A percentile compares a stretch with the other conserved stretches of the same genome.
Evolutionary conservation across 2,797 vertebrate genomes (phyloP).

Genomic region (Clarias pachynema): DNA sequence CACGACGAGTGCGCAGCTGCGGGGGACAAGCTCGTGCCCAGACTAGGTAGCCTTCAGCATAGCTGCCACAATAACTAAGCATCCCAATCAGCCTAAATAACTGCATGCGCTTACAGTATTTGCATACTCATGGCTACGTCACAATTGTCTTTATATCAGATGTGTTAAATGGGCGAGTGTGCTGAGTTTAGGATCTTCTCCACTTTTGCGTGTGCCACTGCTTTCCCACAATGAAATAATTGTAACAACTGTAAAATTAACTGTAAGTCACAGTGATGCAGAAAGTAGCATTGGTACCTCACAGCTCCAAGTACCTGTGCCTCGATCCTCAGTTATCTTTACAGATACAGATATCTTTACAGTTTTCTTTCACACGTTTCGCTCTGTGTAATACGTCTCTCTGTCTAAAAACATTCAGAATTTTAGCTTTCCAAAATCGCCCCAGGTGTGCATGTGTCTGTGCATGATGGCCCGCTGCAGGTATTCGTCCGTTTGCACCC

Average conservation of each 20-base stretch:
- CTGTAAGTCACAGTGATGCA: not conserved
- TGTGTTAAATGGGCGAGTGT: not conserved
- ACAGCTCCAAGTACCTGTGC: not conserved
- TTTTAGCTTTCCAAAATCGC: not conserved
- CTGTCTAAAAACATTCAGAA: not conserved
- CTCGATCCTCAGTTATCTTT: not conserved
- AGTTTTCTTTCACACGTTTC: not conserved
- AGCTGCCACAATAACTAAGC: not conserved
- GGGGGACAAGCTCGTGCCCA: slow-evolving; percentile 53
- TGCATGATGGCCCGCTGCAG: not conserved
- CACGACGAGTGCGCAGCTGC: slow-evolving; percentile 70
- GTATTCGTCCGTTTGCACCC: not conserved
- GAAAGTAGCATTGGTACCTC: not conserved
- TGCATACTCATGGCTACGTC: not conserved
- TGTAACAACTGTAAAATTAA: not conserved
- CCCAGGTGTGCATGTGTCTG: not conserved
- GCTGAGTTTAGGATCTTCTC: not conserved
- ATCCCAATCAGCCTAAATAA: not conserved
- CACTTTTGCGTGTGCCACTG: not conserved
- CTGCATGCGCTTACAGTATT: not conserved
- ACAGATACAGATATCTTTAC: not conserved
- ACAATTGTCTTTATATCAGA: not conserved
- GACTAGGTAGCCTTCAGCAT: slow-evolving; percentile 63
- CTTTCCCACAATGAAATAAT: not conserved
- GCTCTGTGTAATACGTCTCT: not conserved